Evolutionary conservation across 2,113 vertebrate genomes (phyloP).

Genomic region (Corythornis madagascariensis): DNA sequence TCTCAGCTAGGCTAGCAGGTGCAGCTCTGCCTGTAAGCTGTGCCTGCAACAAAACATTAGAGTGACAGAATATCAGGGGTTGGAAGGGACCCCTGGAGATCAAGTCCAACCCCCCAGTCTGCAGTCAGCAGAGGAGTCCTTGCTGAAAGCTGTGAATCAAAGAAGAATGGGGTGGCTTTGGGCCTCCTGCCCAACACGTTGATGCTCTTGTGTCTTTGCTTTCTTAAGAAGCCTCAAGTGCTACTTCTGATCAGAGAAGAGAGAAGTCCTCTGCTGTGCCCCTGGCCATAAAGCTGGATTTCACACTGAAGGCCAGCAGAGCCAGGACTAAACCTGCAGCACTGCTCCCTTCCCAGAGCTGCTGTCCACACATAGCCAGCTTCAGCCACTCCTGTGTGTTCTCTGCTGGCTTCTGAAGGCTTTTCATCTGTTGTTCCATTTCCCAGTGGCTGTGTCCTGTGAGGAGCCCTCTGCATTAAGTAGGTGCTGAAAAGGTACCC

Average conservation of each 20-base stretch:
- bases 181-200: not conserved
- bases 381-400: not conserved
- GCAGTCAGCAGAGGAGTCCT: not conserved
- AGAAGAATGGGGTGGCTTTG: conserved; percentile 1
- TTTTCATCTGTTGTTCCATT: not conserved
- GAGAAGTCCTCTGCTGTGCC: not conserved
- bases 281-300: not conserved
- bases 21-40: not conserved
- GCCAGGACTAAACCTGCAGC: not conserved
- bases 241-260: not conserved
- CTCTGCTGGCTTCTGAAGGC: not conserved
- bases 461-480: not conserved
- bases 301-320: not conserved
- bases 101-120: not conserved
- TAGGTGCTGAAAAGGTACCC: not conserved
- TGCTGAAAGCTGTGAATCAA: not conserved
- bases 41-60: not conserved
- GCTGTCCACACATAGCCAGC: fast-evolving
- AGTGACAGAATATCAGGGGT: too few species aligned
- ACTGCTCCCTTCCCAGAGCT: fast-evolving
- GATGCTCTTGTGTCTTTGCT: not conserved
- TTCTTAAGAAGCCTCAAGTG: not conserved
- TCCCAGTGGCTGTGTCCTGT: not conserved
- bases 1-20: not conserved
- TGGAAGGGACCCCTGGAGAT: too few species aligned